Conservation (phyloP, 2,113 vertebrate genomes). For the Rhea americana region DNA sequence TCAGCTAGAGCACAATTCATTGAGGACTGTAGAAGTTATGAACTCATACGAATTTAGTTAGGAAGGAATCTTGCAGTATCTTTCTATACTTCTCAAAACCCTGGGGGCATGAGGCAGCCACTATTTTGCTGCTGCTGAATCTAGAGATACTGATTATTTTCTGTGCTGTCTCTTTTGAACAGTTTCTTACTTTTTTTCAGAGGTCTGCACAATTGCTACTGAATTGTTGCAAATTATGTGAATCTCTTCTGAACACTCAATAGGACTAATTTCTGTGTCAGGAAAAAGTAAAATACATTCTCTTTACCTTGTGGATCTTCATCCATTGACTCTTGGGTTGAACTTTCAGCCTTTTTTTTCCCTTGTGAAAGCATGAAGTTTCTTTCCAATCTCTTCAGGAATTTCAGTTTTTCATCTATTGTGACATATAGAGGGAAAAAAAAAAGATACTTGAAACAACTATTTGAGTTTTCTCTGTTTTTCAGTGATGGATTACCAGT, state of each 20-base stretch:
- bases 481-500: not conserved
- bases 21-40: not conserved
- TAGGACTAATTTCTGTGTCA: not conserved
- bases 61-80: not conserved
- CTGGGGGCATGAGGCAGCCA: not conserved
- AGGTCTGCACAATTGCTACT: not conserved
- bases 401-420: slow-evolving; percentile 63
- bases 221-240: not conserved
- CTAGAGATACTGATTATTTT: not conserved
- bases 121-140: not conserved
- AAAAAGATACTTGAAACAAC: not conserved
- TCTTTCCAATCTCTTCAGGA: slow-evolving; percentile 44
- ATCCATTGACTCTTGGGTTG: not conserved
- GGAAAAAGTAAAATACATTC: not conserved
- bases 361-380: not conserved
- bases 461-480: not conserved
- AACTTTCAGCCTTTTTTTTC: slow-evolving; percentile 9
- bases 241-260: not conserved
- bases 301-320: slow-evolving; percentile 33
- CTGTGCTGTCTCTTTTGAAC: not conserved
- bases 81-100: not conserved
- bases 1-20: not conserved
- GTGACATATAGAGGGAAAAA: not conserved
- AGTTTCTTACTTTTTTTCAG: not conserved
- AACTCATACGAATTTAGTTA: not conserved